Base-by-base conservation (phyloP, 2,797 vertebrate species). In the Liparis tanakae region DNA sequence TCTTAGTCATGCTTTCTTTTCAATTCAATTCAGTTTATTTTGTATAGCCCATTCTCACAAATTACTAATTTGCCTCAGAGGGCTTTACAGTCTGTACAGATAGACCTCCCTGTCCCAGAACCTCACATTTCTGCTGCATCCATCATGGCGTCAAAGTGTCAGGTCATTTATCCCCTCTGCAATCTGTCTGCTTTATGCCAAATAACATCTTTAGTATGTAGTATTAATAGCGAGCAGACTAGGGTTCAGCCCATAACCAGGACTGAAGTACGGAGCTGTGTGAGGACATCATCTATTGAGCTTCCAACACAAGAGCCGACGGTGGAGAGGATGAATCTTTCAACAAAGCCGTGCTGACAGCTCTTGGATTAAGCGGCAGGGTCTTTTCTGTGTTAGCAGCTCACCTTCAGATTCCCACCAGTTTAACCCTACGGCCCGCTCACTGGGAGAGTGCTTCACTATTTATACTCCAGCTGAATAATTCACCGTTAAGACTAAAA, bases 381-480 rank as follows among this genome's bases (percentile, higher is more conserved):
- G 44, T 59, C 51, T n/a, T 48, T 7, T 48, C 15, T 46, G 44
- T 46, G 44, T 18, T 18, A 7, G 15, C 15, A 46, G 44, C 44
- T 46, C 60, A 72, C 44, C 55, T 74, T 72, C 25, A 70, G 61
- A 75, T 58, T 22, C 41, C 54, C 63, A 22, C 58, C 58, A 61
- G 72, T 81, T 85, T 83, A 83, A 84, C 79, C 79, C 56, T 48
- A 55, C 43, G 1, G 17, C 46, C 53, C 7, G 7, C 74, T 76
- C 37, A 33, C 74, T 48, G 54, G 54, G 69, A 53, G 15, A 57
- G 50, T 30, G 55, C 62, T 74, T 67, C 39, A 44, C 74, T 60
- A 41, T 74, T 70, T 72, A 82, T 69, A 76, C 18, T 58, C 3
- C 0, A 9, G 53, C 72, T 86, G 60, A 85, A 85, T 85, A 80